These are phyloP conservation scores for Meteorus cinctellus DNA, from an alignment of 2,888 invertebrate genomes.

Conservation along the genomic window DNA sequence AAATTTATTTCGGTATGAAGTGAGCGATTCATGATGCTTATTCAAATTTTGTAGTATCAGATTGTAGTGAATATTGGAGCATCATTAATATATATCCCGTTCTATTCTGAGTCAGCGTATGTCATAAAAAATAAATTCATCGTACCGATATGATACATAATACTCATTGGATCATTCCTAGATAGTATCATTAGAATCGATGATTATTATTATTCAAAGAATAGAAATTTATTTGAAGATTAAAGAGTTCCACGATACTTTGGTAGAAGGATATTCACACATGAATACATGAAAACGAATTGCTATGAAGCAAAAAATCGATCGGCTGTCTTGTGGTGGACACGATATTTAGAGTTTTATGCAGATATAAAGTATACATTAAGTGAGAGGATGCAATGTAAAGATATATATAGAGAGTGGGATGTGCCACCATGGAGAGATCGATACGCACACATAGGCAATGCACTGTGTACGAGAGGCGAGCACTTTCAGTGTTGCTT, in stretches of 20 bases:
- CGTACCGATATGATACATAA: background rate
- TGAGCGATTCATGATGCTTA: background rate
- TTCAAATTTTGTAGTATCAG: background rate
- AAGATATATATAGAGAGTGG: background rate
- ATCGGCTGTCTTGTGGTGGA: background rate
- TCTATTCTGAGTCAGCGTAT: conserved; percentile 1
- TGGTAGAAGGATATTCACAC: background rate
- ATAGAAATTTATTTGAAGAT: background rate
- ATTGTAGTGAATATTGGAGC: background rate
- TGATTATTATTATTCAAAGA: background rate
- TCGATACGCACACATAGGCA: conserved; percentile 33
- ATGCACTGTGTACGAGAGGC: conserved; percentile 5
- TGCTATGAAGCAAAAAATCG: background rate
- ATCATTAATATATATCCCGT: background rate
- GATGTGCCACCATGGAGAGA: conserved; percentile 12
- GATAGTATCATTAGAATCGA: background rate
- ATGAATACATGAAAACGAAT: no score
- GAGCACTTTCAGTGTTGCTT: conserved; percentile 44
- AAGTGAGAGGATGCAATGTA: background rate
- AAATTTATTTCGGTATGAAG: background rate
- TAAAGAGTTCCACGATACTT: background rate
- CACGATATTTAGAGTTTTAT: background rate
- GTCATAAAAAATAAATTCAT: background rate
- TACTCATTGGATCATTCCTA: background rate
- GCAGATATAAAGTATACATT: background rate